phyloP scores from a whole-genome alignment of 2,113 vertebrate species.

The Phyllostomus hastatus region DNA sequence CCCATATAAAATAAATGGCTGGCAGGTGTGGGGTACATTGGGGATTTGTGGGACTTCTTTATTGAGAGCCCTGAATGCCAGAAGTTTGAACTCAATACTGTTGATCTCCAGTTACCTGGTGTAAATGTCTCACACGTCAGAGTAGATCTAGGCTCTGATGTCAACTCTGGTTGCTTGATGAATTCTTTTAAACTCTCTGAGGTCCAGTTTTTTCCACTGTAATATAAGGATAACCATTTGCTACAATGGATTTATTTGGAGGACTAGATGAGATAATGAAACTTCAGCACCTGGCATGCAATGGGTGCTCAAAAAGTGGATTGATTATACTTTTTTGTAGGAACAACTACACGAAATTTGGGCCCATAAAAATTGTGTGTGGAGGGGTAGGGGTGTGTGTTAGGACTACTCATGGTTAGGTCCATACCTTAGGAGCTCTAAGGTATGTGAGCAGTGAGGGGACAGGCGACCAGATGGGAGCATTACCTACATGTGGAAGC shows the following conservation, averaged over 20 bases:
- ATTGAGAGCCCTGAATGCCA: not conserved
- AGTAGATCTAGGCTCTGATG: not conserved
- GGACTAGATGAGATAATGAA: not conserved
- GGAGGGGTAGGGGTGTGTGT: not conserved
- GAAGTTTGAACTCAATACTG: not conserved
- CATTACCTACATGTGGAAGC: not conserved
- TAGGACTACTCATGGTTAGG: not conserved
- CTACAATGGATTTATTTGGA: not conserved
- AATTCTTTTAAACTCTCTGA: not conserved
- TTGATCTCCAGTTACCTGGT: not conserved
- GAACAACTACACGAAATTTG: not conserved
- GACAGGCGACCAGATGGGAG: not conserved
- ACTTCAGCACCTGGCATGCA: not conserved
- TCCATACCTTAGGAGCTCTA: not conserved
- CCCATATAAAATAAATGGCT: not conserved
- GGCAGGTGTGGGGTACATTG: not conserved
- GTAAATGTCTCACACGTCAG: not conserved
- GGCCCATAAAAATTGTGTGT: not conserved
- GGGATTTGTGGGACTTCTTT: not conserved
- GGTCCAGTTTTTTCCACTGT: not conserved
- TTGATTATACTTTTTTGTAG: not conserved
- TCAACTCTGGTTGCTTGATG: not conserved
- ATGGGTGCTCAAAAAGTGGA: not conserved
- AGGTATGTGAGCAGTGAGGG: not conserved
- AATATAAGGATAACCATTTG: not conserved